phyloP scores from a whole-genome alignment of 1,140 invertebrate species.

The Mesaphorura yosii region DNA sequence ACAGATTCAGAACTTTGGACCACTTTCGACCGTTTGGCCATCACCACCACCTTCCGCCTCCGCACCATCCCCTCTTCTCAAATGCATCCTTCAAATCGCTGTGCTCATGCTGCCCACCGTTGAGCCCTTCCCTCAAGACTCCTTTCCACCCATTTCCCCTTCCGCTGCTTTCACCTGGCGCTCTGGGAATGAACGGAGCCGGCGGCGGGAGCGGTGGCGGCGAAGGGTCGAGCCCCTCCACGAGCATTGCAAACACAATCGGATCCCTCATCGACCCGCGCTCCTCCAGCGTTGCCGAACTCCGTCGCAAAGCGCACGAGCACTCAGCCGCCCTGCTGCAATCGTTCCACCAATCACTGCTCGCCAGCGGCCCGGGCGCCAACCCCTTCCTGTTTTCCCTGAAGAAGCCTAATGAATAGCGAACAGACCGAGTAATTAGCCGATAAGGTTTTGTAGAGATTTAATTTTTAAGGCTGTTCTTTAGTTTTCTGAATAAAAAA shows the following conservation, averaged over 20 bases:
- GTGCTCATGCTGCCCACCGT: no score
- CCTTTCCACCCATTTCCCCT: not conserved
- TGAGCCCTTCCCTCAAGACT: no score
- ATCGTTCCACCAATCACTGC: constrained; percentile 45
- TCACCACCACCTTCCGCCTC: no score
- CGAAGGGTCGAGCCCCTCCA: not conserved
- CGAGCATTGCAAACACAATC: constrained; percentile 11
- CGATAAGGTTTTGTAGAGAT: not conserved
- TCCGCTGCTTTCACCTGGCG: constrained; percentile 6
- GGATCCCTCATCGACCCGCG: constrained; percentile 35
- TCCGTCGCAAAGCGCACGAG: constrained; percentile 77
- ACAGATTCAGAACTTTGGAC: no score
- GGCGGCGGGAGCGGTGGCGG: not conserved
- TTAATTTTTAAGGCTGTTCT: not conserved
- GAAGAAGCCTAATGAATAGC: not conserved
- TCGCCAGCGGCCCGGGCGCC: constrained; percentile 9
- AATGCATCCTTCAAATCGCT: no score
- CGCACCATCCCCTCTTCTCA: no score
- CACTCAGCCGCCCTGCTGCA: constrained; percentile 73
- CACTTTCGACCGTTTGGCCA: no score
- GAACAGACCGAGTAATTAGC: not conserved
- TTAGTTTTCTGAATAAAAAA: not conserved
- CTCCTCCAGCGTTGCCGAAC: constrained; percentile 71
- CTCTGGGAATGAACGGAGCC: not conserved
- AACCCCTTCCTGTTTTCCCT: not conserved